Percentiles rank a stretch among this genome's conserved stretches.
phyloP scores from a whole-genome alignment of 2,888 invertebrate species.

The Rhabditoides inermis region DNA sequence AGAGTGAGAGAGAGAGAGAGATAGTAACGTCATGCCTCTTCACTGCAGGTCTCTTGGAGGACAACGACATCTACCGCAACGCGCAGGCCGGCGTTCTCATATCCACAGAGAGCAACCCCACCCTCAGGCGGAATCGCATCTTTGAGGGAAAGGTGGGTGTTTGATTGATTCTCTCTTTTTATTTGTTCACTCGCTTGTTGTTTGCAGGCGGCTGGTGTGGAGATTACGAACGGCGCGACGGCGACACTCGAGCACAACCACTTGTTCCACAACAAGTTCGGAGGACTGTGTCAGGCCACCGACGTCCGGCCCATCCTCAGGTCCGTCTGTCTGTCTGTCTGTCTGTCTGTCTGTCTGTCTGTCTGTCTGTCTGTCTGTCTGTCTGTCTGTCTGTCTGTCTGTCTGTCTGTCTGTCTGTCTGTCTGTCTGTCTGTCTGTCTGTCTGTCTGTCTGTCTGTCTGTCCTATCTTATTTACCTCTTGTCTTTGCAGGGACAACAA shows the following conservation, averaged over 20 bases:
- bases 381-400: no score
- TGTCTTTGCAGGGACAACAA: slow-evolving; percentile 86
- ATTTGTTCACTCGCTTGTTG: no score
- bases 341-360: no score
- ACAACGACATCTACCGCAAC: slow-evolving; percentile 92
- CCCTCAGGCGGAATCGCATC: slow-evolving; percentile 84
- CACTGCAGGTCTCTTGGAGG: slow-evolving; percentile 68
- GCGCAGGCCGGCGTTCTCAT: slow-evolving; percentile 97
- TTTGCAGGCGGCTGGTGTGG: slow-evolving; percentile 95
- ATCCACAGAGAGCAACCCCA: slow-evolving; percentile 93
- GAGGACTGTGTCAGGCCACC: slow-evolving; percentile 50
- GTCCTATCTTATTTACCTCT: no score
- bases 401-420: no score
- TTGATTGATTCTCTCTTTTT: no score
- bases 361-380: no score
- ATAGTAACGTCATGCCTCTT: no score
- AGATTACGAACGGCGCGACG: slow-evolving; percentile 99
- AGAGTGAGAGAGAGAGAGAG: no score
- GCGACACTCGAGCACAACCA: slow-evolving; percentile 95
- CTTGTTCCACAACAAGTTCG: slow-evolving; percentile 77
- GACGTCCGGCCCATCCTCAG: slow-evolving; percentile 44
- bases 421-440: no score
- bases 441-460: no score
- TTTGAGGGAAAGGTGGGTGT: slow-evolving; percentile 82
- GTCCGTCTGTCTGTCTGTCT: no score